Evolutionary conservation across 2,113 vertebrate species (phyloP), one percentile per base, ranked within the genome.

Genomic region (Tringa solitaria): DNA sequence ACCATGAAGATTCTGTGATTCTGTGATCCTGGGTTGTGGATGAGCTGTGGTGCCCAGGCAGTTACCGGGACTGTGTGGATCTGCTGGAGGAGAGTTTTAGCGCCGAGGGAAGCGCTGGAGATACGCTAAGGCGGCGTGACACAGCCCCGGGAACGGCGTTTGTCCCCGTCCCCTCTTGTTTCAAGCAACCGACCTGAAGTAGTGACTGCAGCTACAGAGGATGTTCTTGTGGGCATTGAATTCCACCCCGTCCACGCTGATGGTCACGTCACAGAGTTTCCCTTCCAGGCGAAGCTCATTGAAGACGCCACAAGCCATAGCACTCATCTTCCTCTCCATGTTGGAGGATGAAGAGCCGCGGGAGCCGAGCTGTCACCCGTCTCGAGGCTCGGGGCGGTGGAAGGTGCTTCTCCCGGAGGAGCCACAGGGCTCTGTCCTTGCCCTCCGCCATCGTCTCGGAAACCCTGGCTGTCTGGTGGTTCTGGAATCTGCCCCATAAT

Each of bases 221-320:
- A 99, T 98, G 97, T 98, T 98, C 97, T 98, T 99, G 95, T 99
- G 98, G 75, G 97, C 98, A 14, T 96, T 98, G 94, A 98, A 98
- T 86, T 98, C 97, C 10, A 96, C 92, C 17, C 97, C 98, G 6
- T 98, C 97, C 84, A 98, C 98, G 18, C 97, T 98, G 96, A 99
- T 97, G 88, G 98, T 93, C 84, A 97, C 98, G 14, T 99, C 98
- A 22, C 98, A 98, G 83, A 98, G 98, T 72, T 98, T 98, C 57
- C 98, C 98, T 95, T 98, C 98, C 33, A 98, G 97, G 27, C 98
- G 97, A 41, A 98, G 97, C 84, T 99, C 98, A 0, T 98, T 98
- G 95, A 98, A 98, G 95, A 98, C 77, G 15, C 89, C 94, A 73
- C 97, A 98, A 64, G 97, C 97, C 97, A 95, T 97, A 0, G 97